Conservation (phyloP, 1,140 invertebrate species). For the Trichonephila clavata region DNA sequence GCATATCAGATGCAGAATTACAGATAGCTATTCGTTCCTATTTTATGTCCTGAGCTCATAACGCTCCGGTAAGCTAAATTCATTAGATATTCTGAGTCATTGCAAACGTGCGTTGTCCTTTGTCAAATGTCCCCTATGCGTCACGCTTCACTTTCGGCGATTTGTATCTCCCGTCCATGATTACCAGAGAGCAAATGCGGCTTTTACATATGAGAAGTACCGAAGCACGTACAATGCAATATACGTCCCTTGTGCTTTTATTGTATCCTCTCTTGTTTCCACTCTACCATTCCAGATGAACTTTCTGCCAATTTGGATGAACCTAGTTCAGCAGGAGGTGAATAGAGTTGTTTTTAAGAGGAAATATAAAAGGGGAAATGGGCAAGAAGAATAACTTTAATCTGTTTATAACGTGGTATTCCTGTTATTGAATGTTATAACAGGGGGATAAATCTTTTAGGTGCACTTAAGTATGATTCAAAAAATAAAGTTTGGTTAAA, state of each 20-base stretch:
- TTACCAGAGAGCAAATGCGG: constrained; percentile 12
- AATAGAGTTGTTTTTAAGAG: no score
- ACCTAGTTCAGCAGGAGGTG: neutral
- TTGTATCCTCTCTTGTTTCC: neutral
- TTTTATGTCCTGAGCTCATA: constrained; percentile 34
- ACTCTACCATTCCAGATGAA: neutral
- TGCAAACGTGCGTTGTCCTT: constrained; percentile 55
- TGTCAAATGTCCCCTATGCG: constrained; percentile 57
- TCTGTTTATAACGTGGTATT: no score
- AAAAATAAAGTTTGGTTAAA: no score
- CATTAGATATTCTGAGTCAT: constrained; percentile 63
- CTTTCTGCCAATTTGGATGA: neutral
- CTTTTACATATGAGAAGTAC: constrained; percentile 1
- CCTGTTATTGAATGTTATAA: no score
- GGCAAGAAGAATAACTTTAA: no score
- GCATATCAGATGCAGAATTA: constrained; percentile 58
- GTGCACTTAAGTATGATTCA: no score
- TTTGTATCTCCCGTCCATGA: constrained; percentile 40
- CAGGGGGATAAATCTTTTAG: no score
- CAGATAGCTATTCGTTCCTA: neutral
- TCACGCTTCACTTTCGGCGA: constrained; percentile 24
- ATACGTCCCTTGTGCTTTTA: neutral
- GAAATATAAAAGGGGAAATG: no score
- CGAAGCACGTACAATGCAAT: no score
- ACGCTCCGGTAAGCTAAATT: constrained; percentile 55